phyloP scores from a whole-genome alignment of 2,113 vertebrate species.

The Riparia riparia region DNA sequence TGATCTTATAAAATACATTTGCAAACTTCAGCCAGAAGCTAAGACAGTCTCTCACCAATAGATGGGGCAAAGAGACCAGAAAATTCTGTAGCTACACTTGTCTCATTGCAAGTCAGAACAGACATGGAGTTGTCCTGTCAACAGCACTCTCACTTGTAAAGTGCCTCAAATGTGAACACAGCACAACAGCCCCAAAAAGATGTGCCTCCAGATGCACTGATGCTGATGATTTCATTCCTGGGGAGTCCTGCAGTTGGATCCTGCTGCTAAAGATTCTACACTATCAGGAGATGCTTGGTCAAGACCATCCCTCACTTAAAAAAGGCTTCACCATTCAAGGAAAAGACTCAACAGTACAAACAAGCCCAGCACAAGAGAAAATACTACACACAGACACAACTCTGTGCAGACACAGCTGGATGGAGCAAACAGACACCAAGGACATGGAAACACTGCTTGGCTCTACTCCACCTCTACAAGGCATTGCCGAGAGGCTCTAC shows the following conservation, averaged over 20 bases:
- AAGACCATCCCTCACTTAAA: neutral
- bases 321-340: neutral
- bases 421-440: neutral
- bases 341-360: neutral
- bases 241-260: neutral
- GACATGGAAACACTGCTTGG: neutral
- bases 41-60: neutral
- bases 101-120: neutral
- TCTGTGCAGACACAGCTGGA: neutral
- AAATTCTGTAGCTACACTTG: neutral
- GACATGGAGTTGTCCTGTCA: neutral
- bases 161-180: neutral
- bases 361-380: neutral
- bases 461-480: neutral
- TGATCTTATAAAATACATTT: rapidly evolving
- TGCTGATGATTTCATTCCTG: neutral
- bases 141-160: neutral
- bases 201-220: neutral
- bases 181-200: neutral
- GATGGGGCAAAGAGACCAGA: constrained; percentile 4
- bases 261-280: neutral
- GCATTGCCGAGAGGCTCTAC: neutral
- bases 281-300: neutral
- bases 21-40: neutral
- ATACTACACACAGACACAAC: neutral